Conservation (phyloP, 1,140 invertebrate genomes). For the Papilio glaucus region DNA sequence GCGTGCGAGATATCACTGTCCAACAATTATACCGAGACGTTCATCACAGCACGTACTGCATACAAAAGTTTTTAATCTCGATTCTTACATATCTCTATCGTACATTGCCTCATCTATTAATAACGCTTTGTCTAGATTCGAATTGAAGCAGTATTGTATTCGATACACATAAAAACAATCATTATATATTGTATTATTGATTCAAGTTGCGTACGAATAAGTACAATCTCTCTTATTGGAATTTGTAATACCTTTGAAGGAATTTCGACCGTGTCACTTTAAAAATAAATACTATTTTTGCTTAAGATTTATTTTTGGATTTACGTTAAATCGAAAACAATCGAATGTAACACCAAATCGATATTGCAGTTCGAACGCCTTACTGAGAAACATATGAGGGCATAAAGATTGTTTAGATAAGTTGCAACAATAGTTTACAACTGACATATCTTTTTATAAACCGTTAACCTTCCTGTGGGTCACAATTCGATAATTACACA, state of each 20-base stretch:
- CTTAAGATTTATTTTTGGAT: neutral
- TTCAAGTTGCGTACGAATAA: slow-evolving; percentile 9
- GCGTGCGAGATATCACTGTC: slow-evolving; percentile 34
- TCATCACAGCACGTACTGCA: slow-evolving; percentile 35
- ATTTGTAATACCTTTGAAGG: slow-evolving; percentile 13
- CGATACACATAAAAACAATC: slow-evolving; percentile 6
- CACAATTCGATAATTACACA: too few relatives aligned
- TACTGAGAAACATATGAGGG: slow-evolving; percentile 12
- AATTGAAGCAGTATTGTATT: slow-evolving; percentile 22
- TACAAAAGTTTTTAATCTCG: slow-evolving; percentile 37
- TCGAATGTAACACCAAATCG: slow-evolving; percentile 17
- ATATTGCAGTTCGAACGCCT: slow-evolving; percentile 9
- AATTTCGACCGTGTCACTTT: neutral
- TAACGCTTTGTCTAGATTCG: neutral
- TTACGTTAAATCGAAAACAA: neutral
- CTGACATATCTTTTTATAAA: too few relatives aligned
- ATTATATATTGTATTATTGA: slow-evolving; percentile 3
- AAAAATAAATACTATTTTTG: neutral
- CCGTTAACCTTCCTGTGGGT: too few relatives aligned
- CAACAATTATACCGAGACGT: slow-evolving; percentile 45
- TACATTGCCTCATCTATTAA: slow-evolving; percentile 23
- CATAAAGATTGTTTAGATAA: neutral
- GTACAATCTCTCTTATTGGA: slow-evolving; percentile 22
- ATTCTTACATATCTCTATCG: slow-evolving; percentile 6
- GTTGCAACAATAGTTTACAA: neutral